These are phyloP conservation scores for Porites lobata DNA, from an alignment of 92 coral and sea anemone species.

Conservation along the genomic window DNA sequence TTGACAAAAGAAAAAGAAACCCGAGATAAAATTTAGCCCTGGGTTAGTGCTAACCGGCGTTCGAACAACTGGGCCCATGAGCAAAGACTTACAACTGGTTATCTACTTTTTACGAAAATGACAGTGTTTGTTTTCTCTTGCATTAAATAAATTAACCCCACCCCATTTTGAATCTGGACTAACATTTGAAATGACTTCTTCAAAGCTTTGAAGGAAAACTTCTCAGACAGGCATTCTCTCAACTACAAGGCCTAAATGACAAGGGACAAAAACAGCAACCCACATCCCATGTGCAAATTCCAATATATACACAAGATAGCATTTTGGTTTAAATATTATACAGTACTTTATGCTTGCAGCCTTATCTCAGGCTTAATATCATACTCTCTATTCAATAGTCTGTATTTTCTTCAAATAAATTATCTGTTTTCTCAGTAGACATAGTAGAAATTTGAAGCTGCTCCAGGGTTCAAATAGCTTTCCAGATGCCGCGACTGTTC, in stretches of 20 bases:
- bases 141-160: slow-evolving; percentile 36
- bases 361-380: slow-evolving; percentile 12
- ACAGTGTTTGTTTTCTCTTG: not conserved
- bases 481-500: slow-evolving; percentile 83
- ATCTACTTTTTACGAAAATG: not conserved
- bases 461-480: slow-evolving; percentile 78
- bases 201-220: not conserved
- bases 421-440: slow-evolving; percentile 77
- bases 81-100: too few species aligned
- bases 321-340: slow-evolving; percentile 83
- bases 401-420: slow-evolving; percentile 70
- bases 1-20: too few species aligned
- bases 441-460: slow-evolving; percentile 80
- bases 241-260: not conserved
- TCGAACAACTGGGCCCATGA: too few species aligned
- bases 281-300: slow-evolving; percentile 36
- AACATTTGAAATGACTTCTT: not conserved
- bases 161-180: not conserved
- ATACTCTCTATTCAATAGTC: slow-evolving; percentile 66
- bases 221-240: not conserved
- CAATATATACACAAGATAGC: slow-evolving; percentile 64
- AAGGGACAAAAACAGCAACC: not conserved
- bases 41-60: too few species aligned
- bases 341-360: slow-evolving; percentile 64
- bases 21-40: too few species aligned